Evolutionary conservation across 2,888 invertebrate genomes (phyloP).

Genomic region (Carcina quercana): DNA sequence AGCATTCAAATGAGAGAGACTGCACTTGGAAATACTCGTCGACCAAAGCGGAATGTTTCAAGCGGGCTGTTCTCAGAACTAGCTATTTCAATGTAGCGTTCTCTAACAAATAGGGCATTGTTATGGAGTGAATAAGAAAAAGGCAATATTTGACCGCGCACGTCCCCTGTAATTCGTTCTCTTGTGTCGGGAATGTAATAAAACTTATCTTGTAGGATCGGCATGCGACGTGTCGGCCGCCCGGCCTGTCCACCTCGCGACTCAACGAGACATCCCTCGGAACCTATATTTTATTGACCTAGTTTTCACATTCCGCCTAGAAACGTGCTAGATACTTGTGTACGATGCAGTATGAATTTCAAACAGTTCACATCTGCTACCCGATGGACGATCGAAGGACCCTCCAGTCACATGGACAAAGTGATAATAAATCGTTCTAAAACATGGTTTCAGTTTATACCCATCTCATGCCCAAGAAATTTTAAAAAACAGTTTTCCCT

Average conservation of each 20-base stretch:
- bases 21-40: constrained; percentile 25
- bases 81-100: constrained; percentile 32
- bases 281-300: constrained; percentile 13
- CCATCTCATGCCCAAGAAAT: too few relatives aligned
- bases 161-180: constrained; percentile 39
- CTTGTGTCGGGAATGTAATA: constrained; percentile 52
- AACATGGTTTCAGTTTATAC: too few relatives aligned
- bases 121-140: constrained; percentile 40
- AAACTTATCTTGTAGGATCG: constrained; percentile 47
- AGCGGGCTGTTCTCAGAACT: constrained; percentile 26
- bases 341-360: too few relatives aligned
- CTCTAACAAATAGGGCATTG: constrained; percentile 52
- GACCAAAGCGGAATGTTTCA: constrained; percentile 23
- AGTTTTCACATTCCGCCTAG: constrained; percentile 5
- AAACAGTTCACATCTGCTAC: too few relatives aligned
- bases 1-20: constrained; percentile 39
- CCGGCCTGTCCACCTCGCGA: constrained; percentile 15
- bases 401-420: too few relatives aligned
- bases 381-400: too few relatives aligned
- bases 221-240: constrained; percentile 34
- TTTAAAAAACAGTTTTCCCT: too few relatives aligned
- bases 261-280: constrained; percentile 6
- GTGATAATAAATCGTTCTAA: too few relatives aligned
- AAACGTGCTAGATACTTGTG: background rate
- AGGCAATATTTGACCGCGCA: constrained; percentile 45